These are phyloP conservation scores for Saimiri boliviensis DNA, from an alignment of 2,113 vertebrate genomes.

Conservation along the genomic window DNA sequence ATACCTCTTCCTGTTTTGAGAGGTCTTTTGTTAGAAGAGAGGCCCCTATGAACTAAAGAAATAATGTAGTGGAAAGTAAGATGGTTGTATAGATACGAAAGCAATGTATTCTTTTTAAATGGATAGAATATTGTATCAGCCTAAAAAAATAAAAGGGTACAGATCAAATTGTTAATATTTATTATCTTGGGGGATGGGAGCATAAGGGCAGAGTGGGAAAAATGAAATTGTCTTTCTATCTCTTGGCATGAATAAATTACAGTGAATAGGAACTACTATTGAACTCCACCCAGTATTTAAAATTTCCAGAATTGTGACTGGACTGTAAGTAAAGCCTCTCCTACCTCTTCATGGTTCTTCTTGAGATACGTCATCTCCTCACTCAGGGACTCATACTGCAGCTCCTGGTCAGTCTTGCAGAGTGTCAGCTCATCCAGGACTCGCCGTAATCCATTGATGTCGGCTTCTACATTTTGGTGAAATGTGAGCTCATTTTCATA, in stretches of 20 bases:
- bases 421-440: slow-evolving; percentile 86
- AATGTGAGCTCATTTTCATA: slow-evolving; percentile 87
- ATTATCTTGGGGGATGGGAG: background rate
- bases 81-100: background rate
- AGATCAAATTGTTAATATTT: background rate
- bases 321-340: background rate
- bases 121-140: background rate
- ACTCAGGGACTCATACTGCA: slow-evolving; percentile 89
- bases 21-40: background rate
- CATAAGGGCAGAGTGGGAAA: background rate
- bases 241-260: background rate
- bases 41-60: background rate
- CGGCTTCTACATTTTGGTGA: slow-evolving; percentile 85
- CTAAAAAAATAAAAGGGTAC: background rate
- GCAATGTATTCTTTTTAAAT: background rate
- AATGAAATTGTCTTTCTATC: background rate
- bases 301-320: background rate
- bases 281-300: background rate
- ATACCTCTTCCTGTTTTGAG: background rate
- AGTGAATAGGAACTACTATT: background rate
- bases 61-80: background rate
- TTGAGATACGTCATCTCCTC: slow-evolving; percentile 91
- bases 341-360: slow-evolving; percentile 93
- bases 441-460: slow-evolving; percentile 83
- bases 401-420: slow-evolving; percentile 84